Evolutionary conservation across 1,140 invertebrate species (phyloP), one percentile per base, ranked within the genome.

Genomic region (Drosophila varians): DNA sequence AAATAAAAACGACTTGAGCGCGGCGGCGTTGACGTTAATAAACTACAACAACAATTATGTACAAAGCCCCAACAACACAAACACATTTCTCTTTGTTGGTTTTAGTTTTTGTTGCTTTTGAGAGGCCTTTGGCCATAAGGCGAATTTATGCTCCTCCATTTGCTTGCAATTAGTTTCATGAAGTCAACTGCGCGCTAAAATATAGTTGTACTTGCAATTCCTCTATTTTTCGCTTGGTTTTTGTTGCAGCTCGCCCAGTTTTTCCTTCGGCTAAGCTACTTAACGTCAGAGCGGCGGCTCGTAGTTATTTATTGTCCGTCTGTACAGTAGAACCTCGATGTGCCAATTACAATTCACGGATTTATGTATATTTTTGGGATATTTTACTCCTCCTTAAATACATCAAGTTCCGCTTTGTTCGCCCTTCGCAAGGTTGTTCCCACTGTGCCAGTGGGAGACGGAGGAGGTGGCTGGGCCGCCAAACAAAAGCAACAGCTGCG

Each of bases 401-500:
- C n/a, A n/a, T n/a, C n/a, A n/a, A n/a, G n/a, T n/a, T n/a, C n/a
- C n/a, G n/a, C n/a, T 76, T 71, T 72, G 55, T 76, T 52, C 68
- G 77, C 77, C 66, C 77, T 72, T 57, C 56, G 55, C 52, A 79
- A 79, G 65, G 76, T 78, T 77, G 76, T 68, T 60, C 68, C 61
- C 73, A 58, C 56, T 74, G 57, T 60, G 42, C 56, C n/a, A n/a
- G 42, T 64, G 47, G 31, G 18, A n/a, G 45, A 11, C n/a, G 36
- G 31, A n/a, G 28, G 16, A 16, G 53, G 23, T 14, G 55, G 55
- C 55, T 74, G 58, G 57, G 25, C 36, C 26, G 26, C 38, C 36
- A 58, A 72, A 60, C 57, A 84, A 77, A 73, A 84, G 72, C 80
- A 76, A 73, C 80, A 84, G 80, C 80, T 76, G 79, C 65, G 40